Conservation (phyloP, 2,888 invertebrate genomes). For the Seladonia tumulorum region DNA sequence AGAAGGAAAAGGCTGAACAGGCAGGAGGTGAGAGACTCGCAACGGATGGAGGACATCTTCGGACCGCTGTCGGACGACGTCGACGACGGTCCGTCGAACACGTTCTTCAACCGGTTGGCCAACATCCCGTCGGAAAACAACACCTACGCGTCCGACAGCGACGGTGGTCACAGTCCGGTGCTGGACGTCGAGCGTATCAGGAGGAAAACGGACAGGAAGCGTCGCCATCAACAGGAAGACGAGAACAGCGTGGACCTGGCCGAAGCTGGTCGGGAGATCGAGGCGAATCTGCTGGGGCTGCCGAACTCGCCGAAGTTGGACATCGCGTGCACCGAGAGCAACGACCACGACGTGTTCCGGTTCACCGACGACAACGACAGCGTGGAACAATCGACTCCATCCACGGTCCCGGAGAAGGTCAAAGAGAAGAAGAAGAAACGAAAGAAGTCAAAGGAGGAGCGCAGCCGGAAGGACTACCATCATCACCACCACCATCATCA, state of each 20-base stretch:
- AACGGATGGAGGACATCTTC: constrained; percentile 94
- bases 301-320: constrained; percentile 85
- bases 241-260: constrained; percentile 93
- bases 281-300: constrained; percentile 91
- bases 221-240: constrained; percentile 86
- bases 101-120: constrained; percentile 78
- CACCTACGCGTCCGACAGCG: constrained; percentile 85
- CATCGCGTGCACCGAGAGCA: constrained; percentile 85
- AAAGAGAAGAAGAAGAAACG: constrained; percentile 94
- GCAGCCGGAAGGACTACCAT: constrained; percentile 88
- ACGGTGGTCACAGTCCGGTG: constrained; percentile 82
- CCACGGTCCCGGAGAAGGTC: constrained; percentile 84
- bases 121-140: constrained; percentile 78
- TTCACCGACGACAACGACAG: constrained; percentile 87
- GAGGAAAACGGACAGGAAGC: constrained; percentile 81
- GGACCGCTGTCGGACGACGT: constrained; percentile 94
- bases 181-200: constrained; percentile 82
- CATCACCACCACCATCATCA: constrained; percentile 87
- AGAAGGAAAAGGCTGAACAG: constrained; percentile 84
- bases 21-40: constrained; percentile 86
- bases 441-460: constrained; percentile 92
- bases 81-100: constrained; percentile 80
- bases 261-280: constrained; percentile 92
- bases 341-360: constrained; percentile 86
- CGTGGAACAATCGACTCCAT: constrained; percentile 84